Evolutionary conservation across 2,888 invertebrate genomes (phyloP).

Genomic region (Liopterus haemorrhoidalis): DNA sequence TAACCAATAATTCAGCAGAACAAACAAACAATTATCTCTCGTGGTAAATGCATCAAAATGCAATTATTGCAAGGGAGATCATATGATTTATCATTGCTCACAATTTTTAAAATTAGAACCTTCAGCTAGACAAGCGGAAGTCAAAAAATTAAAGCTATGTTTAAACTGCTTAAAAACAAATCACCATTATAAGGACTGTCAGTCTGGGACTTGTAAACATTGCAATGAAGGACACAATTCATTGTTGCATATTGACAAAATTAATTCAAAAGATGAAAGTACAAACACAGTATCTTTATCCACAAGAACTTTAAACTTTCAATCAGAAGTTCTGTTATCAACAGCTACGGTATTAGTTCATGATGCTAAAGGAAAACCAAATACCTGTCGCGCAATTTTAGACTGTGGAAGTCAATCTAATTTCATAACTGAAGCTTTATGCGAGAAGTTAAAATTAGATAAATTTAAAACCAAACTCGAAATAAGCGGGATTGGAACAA

Average conservation of each 20-base stretch:
- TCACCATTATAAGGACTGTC: background rate
- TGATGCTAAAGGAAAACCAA: no score
- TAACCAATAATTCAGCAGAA: background rate
- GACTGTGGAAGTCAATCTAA: no score
- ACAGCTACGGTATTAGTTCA: no score
- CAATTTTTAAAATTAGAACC: constrained; percentile 3
- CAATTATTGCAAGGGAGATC: constrained; percentile 8
- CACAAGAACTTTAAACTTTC: no score
- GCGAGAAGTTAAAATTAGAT: no score
- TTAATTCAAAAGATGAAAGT: no score
- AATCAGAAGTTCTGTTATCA: no score
- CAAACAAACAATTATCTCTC: background rate
- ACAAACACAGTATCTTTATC: no score
- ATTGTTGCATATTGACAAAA: background rate
- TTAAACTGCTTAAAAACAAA: background rate
- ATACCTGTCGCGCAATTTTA: no score
- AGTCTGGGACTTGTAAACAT: constrained; percentile 8
- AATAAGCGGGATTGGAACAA: no score
- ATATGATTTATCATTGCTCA: constrained; percentile 11
- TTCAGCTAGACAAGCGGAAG: background rate
- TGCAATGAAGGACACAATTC: constrained; percentile 11
- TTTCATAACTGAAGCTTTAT: no score
- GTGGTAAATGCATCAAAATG: background rate
- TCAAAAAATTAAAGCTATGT: constrained; percentile 8
- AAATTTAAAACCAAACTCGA: no score